Conservation (phyloP, 1,140 invertebrate species). For the fruit fly (Drosophila melanogaster) region DNA sequence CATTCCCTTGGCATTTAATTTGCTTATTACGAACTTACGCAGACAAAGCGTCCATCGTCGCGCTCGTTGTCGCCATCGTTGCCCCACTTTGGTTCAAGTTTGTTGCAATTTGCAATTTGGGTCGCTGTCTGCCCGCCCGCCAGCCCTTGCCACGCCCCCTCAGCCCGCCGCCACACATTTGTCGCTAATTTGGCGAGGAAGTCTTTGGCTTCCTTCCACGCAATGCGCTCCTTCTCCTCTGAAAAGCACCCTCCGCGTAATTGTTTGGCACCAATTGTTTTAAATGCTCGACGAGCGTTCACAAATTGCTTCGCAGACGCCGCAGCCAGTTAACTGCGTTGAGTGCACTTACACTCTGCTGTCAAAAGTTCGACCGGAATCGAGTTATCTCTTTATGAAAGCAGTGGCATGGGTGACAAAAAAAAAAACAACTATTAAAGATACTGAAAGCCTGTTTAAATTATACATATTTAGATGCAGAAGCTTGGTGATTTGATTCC, state of each 20-base stretch:
- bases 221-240: background rate
- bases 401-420: too few relatives aligned
- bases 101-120: conserved; percentile 79
- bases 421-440: too few relatives aligned
- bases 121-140: conserved; percentile 40
- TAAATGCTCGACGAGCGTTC: conserved; percentile 72
- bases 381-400: conserved; percentile 17
- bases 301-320: conserved; percentile 65
- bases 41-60: conserved; percentile 57
- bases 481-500: too few relatives aligned
- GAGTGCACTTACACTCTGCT: conserved; percentile 50
- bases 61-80: conserved; percentile 56
- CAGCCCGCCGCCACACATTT: conserved; percentile 48
- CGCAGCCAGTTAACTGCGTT: conserved; percentile 42
- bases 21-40: conserved; percentile 74
- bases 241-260: conserved; percentile 44
- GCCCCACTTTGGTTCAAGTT: conserved; percentile 63
- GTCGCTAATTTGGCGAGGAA: conserved; percentile 72
- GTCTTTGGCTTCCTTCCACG: conserved; percentile 40
- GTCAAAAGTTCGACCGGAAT: conserved; percentile 19
- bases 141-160: conserved; percentile 1
- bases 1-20: conserved; percentile 57
- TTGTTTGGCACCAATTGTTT: conserved; percentile 80
- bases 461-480: too few relatives aligned
- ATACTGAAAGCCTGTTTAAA: too few relatives aligned